Evolutionary conservation across 2,888 invertebrate species (phyloP).

Genomic region (Troides aeacus): DNA sequence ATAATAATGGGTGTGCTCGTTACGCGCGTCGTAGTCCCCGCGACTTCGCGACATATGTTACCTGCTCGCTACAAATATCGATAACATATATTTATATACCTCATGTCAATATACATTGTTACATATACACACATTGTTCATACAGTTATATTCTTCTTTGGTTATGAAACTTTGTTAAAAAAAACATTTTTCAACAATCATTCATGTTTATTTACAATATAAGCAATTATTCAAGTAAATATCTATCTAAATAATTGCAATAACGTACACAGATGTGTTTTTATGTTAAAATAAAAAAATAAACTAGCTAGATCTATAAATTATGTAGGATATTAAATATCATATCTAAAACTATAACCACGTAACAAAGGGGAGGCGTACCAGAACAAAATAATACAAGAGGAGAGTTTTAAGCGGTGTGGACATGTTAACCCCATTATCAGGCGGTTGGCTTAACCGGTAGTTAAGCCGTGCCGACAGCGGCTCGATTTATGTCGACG

Average conservation of each 20-base stretch:
- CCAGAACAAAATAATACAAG: constrained; percentile 34
- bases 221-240: no score
- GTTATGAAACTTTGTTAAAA: no score
- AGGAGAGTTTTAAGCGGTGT: constrained; percentile 60
- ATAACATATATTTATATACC: background rate
- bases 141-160: no score
- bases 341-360: background rate
- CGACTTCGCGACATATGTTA: constrained; percentile 36
- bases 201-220: background rate
- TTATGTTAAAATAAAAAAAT: background rate
- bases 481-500: constrained; percentile 67
- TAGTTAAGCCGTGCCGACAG: constrained; percentile 61
- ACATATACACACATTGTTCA: background rate
- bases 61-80: constrained; percentile 22
- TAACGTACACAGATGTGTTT: background rate
- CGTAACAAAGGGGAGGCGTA: background rate
- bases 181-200: background rate
- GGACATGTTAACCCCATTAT: constrained; percentile 74
- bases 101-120: background rate
- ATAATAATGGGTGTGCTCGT: constrained; percentile 56
- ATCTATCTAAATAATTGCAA: background rate
- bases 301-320: background rate
- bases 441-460: constrained; percentile 59
- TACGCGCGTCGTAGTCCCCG: constrained; percentile 35
- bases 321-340: background rate